Evolutionary conservation across 2,888 invertebrate species (phyloP).

Genomic region (Agrochola litura): DNA sequence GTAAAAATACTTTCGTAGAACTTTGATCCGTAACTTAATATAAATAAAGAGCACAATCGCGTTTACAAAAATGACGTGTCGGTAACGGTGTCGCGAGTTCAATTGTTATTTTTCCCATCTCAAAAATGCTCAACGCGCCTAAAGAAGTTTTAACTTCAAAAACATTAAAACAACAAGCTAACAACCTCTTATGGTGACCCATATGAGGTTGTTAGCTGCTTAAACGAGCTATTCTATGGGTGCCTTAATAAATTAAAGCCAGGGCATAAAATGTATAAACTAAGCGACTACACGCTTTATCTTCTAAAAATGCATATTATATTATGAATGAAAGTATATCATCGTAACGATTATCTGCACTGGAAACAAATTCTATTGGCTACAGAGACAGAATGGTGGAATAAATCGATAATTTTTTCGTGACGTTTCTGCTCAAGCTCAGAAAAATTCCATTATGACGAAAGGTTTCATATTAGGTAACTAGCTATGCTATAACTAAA

Average conservation of each 20-base stretch:
- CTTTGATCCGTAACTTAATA: no score
- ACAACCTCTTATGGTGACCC: no score
- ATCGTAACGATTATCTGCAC: not conserved
- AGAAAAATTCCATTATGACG: not conserved
- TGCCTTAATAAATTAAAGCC: not conserved
- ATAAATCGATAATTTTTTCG: not conserved
- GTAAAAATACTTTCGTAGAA: no score
- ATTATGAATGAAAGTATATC: not conserved
- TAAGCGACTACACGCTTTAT: not conserved
- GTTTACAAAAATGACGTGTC: no score
- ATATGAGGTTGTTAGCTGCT: not conserved
- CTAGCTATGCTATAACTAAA: no score
- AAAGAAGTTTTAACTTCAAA: no score
- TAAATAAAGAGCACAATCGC: no score
- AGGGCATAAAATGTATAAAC: not conserved
- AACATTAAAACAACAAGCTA: no score
- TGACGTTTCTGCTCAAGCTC: not conserved
- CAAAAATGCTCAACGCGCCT: no score
- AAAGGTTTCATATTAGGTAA: not conserved
- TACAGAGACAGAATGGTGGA: no score
- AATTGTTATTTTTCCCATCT: no score
- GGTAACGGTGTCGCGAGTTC: no score
- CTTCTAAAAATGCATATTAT: not conserved
- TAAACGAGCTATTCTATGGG: not conserved
- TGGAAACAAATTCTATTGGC: not conserved